Conservation (phyloP, 2,113 vertebrate species). For the Geococcyx californianus region DNA sequence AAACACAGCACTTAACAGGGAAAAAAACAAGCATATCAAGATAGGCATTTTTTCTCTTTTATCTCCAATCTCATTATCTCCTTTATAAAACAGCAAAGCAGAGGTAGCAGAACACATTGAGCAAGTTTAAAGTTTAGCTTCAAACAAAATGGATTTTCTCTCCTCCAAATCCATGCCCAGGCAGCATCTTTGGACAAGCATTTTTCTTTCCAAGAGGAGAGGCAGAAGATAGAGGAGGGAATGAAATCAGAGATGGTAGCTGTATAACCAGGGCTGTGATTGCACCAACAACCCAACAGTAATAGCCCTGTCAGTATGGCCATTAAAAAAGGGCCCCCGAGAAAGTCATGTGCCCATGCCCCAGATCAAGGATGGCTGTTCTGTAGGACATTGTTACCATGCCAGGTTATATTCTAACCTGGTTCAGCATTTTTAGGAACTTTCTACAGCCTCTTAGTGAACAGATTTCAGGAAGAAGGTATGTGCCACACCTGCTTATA, state of each 20-base stretch:
- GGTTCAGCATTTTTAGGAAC: not conserved
- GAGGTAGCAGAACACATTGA: not conserved
- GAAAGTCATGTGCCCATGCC: not conserved
- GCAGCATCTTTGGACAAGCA: not conserved
- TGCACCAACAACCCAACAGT: not conserved
- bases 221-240: not conserved
- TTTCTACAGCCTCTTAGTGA: not conserved
- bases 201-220: not conserved
- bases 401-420: not conserved
- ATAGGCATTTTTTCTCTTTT: not conserved
- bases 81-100: slow-evolving; percentile 1
- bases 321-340: not conserved
- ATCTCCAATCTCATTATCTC: slow-evolving; percentile 25
- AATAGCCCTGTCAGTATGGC: not conserved
- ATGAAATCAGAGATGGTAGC: not conserved
- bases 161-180: not conserved
- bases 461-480: not conserved
- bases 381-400: not conserved
- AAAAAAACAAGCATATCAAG: not conserved
- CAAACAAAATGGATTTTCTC: not conserved
- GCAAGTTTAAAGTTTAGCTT: not conserved
- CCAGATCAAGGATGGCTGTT: not conserved
- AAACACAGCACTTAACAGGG: not conserved
- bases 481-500: not conserved
- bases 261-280: not conserved